phyloP scores from a whole-genome alignment of 2,888 invertebrate genomes.

The Lutraria lutraria region DNA sequence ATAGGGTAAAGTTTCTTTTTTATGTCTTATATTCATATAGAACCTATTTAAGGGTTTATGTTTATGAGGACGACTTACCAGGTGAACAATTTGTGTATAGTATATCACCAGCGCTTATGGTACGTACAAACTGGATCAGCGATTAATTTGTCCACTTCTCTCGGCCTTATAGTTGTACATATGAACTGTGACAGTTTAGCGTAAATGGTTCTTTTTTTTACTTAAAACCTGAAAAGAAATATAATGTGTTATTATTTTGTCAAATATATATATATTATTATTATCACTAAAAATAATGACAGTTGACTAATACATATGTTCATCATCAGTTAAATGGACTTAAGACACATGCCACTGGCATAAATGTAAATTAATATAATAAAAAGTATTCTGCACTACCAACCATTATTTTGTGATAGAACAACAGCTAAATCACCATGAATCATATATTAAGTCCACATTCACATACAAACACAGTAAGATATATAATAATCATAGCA shows the following conservation, averaged over 20 bases:
- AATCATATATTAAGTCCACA: neutral
- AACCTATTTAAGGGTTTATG: conserved; percentile 10
- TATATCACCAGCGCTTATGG: neutral
- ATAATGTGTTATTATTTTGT: neutral
- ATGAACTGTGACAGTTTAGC: neutral
- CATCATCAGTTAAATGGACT: too few species aligned
- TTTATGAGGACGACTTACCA: conserved; percentile 8
- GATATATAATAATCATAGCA: neutral
- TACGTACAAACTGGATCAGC: neutral
- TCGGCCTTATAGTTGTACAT: neutral
- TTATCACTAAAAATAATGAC: too few species aligned
- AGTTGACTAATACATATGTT: too few species aligned
- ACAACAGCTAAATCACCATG: neutral
- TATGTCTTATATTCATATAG: conserved; percentile 11
- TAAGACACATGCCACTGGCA: too few species aligned
- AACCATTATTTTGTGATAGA: neutral
- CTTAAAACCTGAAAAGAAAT: neutral
- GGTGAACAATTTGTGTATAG: neutral
- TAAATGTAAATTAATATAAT: neutral
- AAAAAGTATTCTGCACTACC: neutral
- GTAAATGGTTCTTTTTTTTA: neutral
- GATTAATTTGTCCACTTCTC: neutral
- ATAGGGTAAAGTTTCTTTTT: conserved; percentile 20
- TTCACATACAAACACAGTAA: neutral
- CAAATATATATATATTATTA: too few species aligned